Percentiles rank a stretch among this genome's conserved stretches.
phyloP scores from a whole-genome alignment of 2,113 vertebrate genomes.

The Gavialis gangeticus region DNA sequence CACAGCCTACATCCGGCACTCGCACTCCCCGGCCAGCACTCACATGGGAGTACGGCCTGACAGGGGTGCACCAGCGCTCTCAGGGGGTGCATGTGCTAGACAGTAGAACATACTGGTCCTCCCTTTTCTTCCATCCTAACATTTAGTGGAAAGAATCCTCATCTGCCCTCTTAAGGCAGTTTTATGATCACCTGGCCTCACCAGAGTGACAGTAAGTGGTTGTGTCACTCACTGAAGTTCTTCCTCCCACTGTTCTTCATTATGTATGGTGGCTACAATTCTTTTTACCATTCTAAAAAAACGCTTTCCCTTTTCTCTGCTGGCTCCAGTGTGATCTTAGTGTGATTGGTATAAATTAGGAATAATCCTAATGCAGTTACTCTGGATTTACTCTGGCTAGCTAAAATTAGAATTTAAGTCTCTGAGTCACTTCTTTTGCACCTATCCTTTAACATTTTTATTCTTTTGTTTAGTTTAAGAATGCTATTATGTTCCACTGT shows the following conservation, averaged over 20 bases:
- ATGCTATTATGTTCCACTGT: slow-evolving; percentile 59
- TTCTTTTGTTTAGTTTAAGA: slow-evolving; percentile 46
- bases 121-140: no score
- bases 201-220: no score
- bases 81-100: not conserved
- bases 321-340: not conserved
- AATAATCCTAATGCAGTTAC: not conserved
- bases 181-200: not conserved
- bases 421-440: slow-evolving; percentile 61
- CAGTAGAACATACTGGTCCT: not conserved
- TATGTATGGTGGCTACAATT: not conserved
- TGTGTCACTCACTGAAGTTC: not conserved
- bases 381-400: not conserved
- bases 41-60: no score
- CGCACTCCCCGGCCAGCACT: no score
- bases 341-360: not conserved
- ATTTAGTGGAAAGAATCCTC: not conserved
- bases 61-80: no score
- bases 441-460: slow-evolving; percentile 50
- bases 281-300: not conserved
- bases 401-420: not conserved
- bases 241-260: not conserved
- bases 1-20: no score
- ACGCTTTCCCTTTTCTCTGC: not conserved
- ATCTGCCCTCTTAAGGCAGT: not conserved